Conservation (phyloP, 2,888 invertebrate species). For the Drosophila subsilvestris region DNA sequence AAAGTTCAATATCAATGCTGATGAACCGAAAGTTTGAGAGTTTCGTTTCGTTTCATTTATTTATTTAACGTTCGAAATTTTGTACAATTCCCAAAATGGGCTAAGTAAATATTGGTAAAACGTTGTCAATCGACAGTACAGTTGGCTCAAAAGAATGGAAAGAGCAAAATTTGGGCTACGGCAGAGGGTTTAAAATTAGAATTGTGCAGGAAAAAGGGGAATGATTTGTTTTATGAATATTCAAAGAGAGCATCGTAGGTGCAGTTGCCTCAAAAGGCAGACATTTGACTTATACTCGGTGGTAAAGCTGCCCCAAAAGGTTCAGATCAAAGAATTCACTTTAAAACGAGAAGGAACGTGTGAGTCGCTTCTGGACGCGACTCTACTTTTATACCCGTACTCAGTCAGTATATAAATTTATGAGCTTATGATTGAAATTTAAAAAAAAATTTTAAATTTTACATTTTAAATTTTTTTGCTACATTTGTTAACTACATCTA, state of each 20-base stretch:
- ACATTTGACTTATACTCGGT: too few relatives aligned
- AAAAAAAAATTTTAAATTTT: too few relatives aligned
- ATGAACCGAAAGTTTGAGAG: constrained; percentile 54
- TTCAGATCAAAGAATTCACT: not conserved
- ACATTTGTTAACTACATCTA: too few relatives aligned
- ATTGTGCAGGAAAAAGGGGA: not conserved
- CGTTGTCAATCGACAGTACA: constrained; percentile 5
- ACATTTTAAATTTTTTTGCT: too few relatives aligned
- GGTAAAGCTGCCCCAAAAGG: not conserved
- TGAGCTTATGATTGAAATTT: too few relatives aligned
- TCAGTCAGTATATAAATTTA: too few relatives aligned
- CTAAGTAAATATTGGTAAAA: constrained; percentile 61
- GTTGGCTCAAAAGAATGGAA: not conserved
- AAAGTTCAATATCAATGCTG: constrained; percentile 71
- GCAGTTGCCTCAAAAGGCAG: not conserved
- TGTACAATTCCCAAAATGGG: constrained; percentile 64
- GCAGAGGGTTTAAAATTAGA: not conserved
- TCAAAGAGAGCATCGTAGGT: not conserved
- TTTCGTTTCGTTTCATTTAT: constrained; percentile 54
- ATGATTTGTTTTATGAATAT: not conserved
- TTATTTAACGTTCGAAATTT: constrained; percentile 66
- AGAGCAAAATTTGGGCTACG: not conserved
- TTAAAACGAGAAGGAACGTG: too few relatives aligned
- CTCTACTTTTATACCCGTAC: too few relatives aligned
- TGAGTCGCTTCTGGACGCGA: too few relatives aligned